These are phyloP conservation scores for Ammospiza nelsoni DNA, from an alignment of 2,113 vertebrate genomes.

Conservation along the genomic window DNA sequence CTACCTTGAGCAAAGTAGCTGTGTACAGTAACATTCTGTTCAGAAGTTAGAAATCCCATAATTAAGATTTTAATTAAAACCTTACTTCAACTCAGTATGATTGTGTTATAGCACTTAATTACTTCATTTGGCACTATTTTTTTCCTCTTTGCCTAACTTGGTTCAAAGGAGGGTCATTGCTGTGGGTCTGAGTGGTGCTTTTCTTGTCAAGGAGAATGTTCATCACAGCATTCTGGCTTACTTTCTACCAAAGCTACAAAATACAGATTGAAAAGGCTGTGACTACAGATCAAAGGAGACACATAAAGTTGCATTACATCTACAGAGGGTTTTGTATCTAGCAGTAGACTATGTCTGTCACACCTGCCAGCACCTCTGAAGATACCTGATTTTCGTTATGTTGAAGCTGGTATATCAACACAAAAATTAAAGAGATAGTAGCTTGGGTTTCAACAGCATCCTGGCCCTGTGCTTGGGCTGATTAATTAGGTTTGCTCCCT, in stretches of 20 bases:
- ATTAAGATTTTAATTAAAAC: neutral
- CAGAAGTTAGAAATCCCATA: neutral
- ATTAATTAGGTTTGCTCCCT: neutral
- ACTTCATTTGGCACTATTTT: neutral
- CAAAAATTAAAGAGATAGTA: neutral
- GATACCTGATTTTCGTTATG: neutral
- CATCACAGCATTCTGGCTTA: neutral
- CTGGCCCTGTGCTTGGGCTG: neutral
- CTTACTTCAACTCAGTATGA: neutral
- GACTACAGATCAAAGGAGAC: neutral
- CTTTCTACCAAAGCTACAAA: neutral
- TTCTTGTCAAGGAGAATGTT: neutral
- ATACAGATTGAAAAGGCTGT: neutral
- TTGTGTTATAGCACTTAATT: neutral
- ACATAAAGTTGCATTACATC: neutral
- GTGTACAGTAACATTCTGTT: neutral
- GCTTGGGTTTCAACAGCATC: neutral
- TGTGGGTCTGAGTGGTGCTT: neutral
- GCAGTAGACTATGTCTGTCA: accelerated
- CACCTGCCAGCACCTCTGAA: neutral
- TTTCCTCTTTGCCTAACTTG: neutral
- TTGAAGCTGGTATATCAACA: neutral
- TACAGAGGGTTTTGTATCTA: neutral
- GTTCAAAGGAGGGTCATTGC: neutral
- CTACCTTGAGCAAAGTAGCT: neutral